These are phyloP conservation scores for Osmerus eperlanus DNA, from an alignment of 2,113 vertebrate species.

Conservation along the genomic window DNA sequence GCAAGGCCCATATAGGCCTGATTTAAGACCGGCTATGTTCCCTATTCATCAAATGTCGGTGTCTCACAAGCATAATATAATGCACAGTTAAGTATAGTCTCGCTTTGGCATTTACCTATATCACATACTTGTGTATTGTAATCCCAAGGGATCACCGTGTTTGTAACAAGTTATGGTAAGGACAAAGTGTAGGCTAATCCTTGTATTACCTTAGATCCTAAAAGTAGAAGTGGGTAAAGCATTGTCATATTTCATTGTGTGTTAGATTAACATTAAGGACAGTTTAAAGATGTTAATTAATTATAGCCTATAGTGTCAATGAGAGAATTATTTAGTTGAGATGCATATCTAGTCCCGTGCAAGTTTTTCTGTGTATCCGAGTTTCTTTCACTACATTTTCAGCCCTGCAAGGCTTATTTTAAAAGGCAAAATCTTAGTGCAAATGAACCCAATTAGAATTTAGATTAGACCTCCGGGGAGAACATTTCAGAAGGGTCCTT, in stretches of 20 bases:
- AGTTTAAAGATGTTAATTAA: neutral
- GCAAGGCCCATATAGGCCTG: too few species aligned
- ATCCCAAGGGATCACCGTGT: neutral
- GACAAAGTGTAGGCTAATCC: neutral
- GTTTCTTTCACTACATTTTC: conserved; percentile 34
- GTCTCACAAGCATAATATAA: too few species aligned
- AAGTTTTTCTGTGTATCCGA: conserved; percentile 49
- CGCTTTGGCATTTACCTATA: neutral
- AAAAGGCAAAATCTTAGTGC: conserved; percentile 63
- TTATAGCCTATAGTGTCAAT: conserved; percentile 14
- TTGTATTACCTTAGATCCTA: neutral
- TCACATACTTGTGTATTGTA: neutral
- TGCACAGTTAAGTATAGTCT: too few species aligned
- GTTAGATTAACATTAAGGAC: neutral
- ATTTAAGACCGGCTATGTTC: too few species aligned
- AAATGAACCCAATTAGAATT: conserved; percentile 77
- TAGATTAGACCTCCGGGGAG: conserved; percentile 74
- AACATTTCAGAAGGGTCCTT: conserved; percentile 64
- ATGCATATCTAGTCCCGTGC: conserved; percentile 36
- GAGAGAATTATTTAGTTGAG: conserved; percentile 30
- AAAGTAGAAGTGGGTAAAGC: neutral
- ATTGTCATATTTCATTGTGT: neutral
- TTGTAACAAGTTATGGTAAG: neutral
- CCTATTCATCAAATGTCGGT: too few species aligned
- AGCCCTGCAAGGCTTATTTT: conserved; percentile 44